Percentiles rank a stretch among this genome's conserved stretches.
Evolutionary conservation across 2,113 vertebrate genomes (phyloP).

Genomic region (Cyanoramphus novaezelandiae): DNA sequence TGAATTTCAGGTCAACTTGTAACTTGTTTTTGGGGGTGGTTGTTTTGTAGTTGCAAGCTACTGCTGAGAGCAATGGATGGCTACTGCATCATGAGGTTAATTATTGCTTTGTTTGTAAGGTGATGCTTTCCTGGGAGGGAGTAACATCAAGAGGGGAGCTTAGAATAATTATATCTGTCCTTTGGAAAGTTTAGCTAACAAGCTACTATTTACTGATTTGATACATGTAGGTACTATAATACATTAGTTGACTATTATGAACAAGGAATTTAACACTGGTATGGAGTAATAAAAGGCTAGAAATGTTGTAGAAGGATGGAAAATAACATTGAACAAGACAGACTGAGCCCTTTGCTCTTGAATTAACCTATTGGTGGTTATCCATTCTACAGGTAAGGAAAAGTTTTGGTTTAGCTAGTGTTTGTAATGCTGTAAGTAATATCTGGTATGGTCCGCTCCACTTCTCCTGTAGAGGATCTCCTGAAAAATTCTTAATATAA

Average conservation of each 20-base stretch:
- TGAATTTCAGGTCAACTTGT: not conserved
- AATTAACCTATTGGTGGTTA: not conserved
- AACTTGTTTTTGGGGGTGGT: not conserved
- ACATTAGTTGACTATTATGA: not conserved
- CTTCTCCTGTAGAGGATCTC: too few relatives aligned
- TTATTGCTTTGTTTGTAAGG: conserved; percentile 26
- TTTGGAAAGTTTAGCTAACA: conserved; percentile 1
- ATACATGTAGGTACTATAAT: not conserved
- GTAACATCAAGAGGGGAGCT: not conserved
- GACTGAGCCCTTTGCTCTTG: not conserved
- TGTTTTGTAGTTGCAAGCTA: not conserved
- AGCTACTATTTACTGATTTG: not conserved
- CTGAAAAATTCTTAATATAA: too few relatives aligned
- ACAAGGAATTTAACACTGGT: not conserved
- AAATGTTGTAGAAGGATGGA: not conserved
- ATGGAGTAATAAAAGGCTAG: not conserved
- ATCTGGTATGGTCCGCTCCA: too few relatives aligned
- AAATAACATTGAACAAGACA: not conserved
- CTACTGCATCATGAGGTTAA: not conserved
- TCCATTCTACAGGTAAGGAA: too few relatives aligned
- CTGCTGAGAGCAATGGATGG: not conserved
- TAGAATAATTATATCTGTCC: not conserved
- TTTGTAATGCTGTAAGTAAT: not conserved
- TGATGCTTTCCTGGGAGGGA: conserved; percentile 16
- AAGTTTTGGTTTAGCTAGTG: not conserved